Evolutionary conservation across 2,797 vertebrate species (phyloP).

Genomic region (Hafferia zeledoni): DNA sequence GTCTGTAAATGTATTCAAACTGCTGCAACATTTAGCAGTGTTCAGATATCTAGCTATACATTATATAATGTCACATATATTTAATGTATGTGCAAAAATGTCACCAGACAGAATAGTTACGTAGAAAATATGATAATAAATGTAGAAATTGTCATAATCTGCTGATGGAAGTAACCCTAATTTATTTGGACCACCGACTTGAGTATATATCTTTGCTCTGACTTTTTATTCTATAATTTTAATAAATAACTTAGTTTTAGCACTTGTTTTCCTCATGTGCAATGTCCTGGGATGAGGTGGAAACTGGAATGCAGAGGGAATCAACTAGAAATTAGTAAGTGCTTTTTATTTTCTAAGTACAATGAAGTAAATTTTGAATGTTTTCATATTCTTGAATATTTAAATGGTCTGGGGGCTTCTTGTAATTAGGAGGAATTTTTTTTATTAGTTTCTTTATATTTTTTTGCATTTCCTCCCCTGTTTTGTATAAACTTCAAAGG

Average conservation of each 20-base stretch:
- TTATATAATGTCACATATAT: slow-evolving; percentile 18
- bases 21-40: slow-evolving; percentile 7
- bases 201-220: background rate
- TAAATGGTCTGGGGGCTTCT: background rate
- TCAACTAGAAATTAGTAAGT: background rate
- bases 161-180: slow-evolving; percentile 39
- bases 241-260: slow-evolving; percentile 39
- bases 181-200: background rate
- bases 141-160: slow-evolving; percentile 23
- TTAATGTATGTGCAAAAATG: background rate
- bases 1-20: slow-evolving; percentile 49
- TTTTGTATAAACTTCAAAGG: background rate
- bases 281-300: background rate
- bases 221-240: slow-evolving; percentile 5
- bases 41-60: slow-evolving; percentile 24
- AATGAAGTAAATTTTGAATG: background rate
- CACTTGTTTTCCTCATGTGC: background rate
- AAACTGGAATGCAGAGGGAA: background rate
- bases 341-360: background rate
- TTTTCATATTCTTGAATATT: background rate
- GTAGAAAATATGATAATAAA: slow-evolving; percentile 55
- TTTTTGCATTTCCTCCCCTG: background rate
- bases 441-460: background rate
- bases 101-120: slow-evolving; percentile 43
- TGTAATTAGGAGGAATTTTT: background rate